Conservation (phyloP, 1,140 invertebrate species). For the Cephus cinctus region DNA sequence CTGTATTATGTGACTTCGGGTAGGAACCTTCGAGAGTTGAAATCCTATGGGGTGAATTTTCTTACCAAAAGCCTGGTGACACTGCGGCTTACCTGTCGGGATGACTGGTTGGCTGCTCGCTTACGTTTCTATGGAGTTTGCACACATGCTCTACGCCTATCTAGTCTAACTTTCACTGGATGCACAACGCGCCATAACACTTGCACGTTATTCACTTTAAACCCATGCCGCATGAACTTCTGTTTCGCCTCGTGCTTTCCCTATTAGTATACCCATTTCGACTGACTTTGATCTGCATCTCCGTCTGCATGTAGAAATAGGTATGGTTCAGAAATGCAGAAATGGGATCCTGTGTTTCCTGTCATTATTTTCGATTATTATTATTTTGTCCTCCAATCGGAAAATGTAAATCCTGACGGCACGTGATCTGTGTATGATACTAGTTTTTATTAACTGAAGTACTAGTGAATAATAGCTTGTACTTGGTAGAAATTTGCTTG, state of each 20-base stretch:
- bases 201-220: slow-evolving; percentile 27
- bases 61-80: neutral
- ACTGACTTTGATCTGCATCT: too few species aligned
- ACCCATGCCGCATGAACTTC: slow-evolving; percentile 28
- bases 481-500: too few species aligned
- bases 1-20: slow-evolving; percentile 23
- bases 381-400: too few species aligned
- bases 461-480: too few species aligned
- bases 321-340: too few species aligned
- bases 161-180: slow-evolving; percentile 1
- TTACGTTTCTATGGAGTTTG: neutral
- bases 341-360: too few species aligned
- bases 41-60: slow-evolving; percentile 1
- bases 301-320: too few species aligned
- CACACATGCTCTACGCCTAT: neutral
- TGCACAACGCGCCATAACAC: slow-evolving; percentile 14
- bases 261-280: too few species aligned
- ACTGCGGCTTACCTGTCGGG: slow-evolving; percentile 9
- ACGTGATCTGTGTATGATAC: too few species aligned
- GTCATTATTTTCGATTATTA: too few species aligned
- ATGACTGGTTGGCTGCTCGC: slow-evolving; percentile 4
- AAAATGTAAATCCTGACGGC: too few species aligned
- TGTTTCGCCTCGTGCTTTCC: slow-evolving; percentile 14
- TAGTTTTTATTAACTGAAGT: too few species aligned
- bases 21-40: slow-evolving; percentile 6